phyloP scores from a whole-genome alignment of 2,797 vertebrate genomes.

The Cynopterus sphinx region DNA sequence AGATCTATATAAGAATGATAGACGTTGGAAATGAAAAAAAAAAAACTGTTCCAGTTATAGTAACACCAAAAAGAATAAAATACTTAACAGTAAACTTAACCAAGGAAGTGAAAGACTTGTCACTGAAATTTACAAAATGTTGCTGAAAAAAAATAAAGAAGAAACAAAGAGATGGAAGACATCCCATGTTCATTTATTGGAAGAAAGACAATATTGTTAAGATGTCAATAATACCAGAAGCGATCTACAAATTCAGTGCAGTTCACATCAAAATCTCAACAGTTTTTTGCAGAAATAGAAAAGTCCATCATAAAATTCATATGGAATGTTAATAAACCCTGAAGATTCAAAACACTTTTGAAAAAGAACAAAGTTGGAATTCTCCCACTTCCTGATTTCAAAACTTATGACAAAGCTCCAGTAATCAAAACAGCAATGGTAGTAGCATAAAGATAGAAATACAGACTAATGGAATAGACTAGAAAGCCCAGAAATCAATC shows the following conservation, averaged over 20 bases:
- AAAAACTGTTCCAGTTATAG: neutral
- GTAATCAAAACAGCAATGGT: neutral
- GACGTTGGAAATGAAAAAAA: neutral
- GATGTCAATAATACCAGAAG: neutral
- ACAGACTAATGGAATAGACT: neutral
- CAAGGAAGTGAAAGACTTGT: neutral
- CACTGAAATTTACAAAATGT: neutral
- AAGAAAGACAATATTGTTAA: neutral
- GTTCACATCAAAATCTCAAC: neutral
- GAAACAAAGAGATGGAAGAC: neutral
- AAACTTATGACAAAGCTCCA: neutral
- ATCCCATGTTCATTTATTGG: neutral
- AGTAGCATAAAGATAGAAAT: neutral
- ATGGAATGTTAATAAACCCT: neutral
- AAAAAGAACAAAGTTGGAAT: neutral
- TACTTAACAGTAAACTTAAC: neutral
- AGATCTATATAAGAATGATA: neutral
- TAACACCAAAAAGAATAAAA: neutral
- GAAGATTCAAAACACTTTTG: neutral
- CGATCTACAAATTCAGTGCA: neutral
- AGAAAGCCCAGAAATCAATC: neutral
- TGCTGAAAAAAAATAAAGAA: neutral
- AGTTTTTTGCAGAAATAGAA: neutral
- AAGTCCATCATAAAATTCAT: neutral
- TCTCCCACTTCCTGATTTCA: neutral